Conservation (phyloP, 2,888 invertebrate genomes). For the Willowsia nigromaculata region DNA sequence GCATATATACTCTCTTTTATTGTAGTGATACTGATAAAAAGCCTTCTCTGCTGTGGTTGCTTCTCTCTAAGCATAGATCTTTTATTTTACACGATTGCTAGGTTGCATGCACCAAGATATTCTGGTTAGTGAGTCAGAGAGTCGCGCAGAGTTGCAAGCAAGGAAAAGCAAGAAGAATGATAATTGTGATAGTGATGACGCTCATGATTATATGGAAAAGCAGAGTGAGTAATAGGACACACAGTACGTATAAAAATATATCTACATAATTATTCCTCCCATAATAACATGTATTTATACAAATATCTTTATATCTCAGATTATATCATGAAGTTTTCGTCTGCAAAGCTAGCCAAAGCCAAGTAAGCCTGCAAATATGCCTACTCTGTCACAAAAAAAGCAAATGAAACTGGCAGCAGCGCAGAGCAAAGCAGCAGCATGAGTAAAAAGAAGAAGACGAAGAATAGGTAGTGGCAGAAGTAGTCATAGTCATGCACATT, state of each 20-base stretch:
- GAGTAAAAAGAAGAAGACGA: slow-evolving; percentile 6
- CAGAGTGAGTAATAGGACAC: slow-evolving; percentile 30
- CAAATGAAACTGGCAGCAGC: background rate
- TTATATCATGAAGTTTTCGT: slow-evolving; percentile 18
- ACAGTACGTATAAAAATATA: slow-evolving; percentile 12
- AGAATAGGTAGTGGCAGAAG: background rate
- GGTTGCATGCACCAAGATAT: slow-evolving; percentile 37
- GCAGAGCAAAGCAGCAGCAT: background rate
- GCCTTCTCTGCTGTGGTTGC: background rate
- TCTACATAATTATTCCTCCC: slow-evolving; percentile 31
- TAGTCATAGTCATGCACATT: slow-evolving; percentile 40
- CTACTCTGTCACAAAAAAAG: background rate
- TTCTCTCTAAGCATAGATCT: background rate
- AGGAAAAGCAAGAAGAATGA: background rate
- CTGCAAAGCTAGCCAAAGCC: background rate
- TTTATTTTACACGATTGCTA: slow-evolving; percentile 25
- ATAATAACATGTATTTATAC: background rate
- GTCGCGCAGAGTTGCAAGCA: background rate
- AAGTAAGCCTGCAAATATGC: background rate
- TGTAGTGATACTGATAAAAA: slow-evolving; percentile 12
- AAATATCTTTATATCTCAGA: background rate
- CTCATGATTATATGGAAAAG: background rate
- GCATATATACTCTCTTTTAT: background rate
- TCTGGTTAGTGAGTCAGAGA: slow-evolving; percentile 50
- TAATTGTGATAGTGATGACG: background rate